Evolutionary conservation across 2,113 vertebrate species (phyloP).

Genomic region (Oceanodroma tethys): DNA sequence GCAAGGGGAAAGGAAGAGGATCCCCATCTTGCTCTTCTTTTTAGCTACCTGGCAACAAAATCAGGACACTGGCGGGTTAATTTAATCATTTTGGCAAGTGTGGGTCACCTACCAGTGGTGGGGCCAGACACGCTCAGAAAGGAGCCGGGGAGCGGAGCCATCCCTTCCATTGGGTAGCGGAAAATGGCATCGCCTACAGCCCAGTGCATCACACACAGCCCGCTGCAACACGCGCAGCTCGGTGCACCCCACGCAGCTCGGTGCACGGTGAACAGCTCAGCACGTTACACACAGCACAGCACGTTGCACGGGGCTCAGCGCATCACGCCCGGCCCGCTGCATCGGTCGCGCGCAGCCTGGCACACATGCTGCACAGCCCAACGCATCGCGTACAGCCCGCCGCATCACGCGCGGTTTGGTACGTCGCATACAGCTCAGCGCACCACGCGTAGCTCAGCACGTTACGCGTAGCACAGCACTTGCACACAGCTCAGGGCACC

Average conservation of each 20-base stretch:
- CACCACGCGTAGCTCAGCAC: no score
- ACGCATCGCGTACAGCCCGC: not conserved
- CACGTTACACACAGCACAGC: no score
- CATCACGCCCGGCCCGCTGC: no score
- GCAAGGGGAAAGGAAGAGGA: not conserved
- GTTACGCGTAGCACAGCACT: no score
- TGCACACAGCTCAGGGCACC: no score
- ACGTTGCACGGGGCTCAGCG: no score
- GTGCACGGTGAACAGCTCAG: no score
- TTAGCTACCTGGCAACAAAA: not conserved
- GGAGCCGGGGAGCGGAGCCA: not conserved
- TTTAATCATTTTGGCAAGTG: no score
- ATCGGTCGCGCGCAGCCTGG: no score
- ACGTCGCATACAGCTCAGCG: not conserved
- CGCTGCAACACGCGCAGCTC: not conserved
- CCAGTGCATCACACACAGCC: not conserved
- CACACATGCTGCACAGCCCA: not conserved
- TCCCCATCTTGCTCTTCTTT: not conserved
- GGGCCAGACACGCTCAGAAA: not conserved
- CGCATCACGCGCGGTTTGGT: not conserved
- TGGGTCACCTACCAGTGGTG: not conserved
- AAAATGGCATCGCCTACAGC: not conserved
- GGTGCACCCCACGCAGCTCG: not conserved
- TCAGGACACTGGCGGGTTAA: not conserved
- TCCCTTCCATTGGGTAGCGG: not conserved